Conservation (phyloP, 2,113 vertebrate species). For the Arothron firmamentum region DNA sequence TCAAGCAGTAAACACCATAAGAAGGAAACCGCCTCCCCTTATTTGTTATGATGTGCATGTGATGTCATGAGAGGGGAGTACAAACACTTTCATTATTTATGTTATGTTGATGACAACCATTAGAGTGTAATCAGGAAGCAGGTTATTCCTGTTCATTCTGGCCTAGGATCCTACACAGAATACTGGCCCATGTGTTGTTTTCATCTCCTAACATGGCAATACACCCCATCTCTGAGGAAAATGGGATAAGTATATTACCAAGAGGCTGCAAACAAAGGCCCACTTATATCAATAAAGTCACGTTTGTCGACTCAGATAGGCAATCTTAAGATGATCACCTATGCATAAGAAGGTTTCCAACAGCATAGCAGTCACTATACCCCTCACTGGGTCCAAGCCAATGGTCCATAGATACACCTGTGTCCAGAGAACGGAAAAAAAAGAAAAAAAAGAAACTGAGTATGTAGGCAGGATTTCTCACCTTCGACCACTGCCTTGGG, state of each 20-base stretch:
- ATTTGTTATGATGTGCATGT: slow-evolving; percentile 64
- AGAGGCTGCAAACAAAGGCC: too few species aligned
- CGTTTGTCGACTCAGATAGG: too few species aligned
- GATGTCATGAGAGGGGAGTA: slow-evolving; percentile 62
- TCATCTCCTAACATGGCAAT: too few species aligned
- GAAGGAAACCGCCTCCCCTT: slow-evolving; percentile 50
- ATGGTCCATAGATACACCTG: slow-evolving; percentile 10
- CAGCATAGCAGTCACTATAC: too few species aligned
- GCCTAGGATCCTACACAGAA: too few species aligned
- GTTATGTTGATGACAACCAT: slow-evolving; percentile 48
- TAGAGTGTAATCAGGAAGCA: slow-evolving; percentile 37
- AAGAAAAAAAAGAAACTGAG: slow-evolving; percentile 16
- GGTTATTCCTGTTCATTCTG: slow-evolving; percentile 31
- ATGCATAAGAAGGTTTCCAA: too few species aligned
- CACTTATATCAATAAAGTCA: too few species aligned
- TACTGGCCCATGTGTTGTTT: too few species aligned
- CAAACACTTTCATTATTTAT: slow-evolving; percentile 55
- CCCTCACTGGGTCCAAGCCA: background rate
- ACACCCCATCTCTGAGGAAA: too few species aligned
- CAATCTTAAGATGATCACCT: too few species aligned
- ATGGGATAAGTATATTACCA: too few species aligned
- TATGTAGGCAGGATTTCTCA: slow-evolving; percentile 14
- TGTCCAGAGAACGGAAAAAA: slow-evolving; percentile 18
- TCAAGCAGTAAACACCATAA: slow-evolving; percentile 66
- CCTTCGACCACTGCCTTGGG: slow-evolving; percentile 38